Base-by-base conservation (phyloP, 2,797 vertebrate species). In the Smutsia temminckii region DNA sequence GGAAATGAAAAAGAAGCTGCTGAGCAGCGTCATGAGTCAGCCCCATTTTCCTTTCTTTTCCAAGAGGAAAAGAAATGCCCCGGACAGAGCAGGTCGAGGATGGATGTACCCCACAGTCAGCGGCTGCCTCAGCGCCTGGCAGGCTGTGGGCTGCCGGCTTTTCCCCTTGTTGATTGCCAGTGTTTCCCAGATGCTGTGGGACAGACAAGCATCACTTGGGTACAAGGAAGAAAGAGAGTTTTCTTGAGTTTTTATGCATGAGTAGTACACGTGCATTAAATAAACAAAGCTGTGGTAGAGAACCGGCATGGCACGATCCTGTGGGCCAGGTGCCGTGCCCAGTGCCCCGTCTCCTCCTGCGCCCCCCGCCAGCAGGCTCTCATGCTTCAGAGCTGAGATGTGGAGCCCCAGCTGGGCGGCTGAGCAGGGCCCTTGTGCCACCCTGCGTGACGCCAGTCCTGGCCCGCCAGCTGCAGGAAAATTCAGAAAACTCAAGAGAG, bases 91-190 rank as follows among this genome's bases (percentile, higher is more conserved):
- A 4, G 63, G 27, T 5, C 0, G 1, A 9, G 79, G 37, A 0
- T 0, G 4, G 53, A 16, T 1, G 3, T 2, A 46, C 53, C n/a
- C 61, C 16, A 3, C 13, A 23, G 1, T 2, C 0, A 11, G 16
- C 5, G 0, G 5, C 7, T 37, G 29, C 1, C 23, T 7, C 13
- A 5, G n/a, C 0, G 1, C 86, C 29, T 0, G 17, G 53, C 0
- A 1, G 71, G 18, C 23, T 6, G 4, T 17, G n/a, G 55, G 29
- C 14, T 2, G 46, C 6, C 4, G 0, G 6, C 11, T 32, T 6
- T 12, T 8, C n/a, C 34, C 51, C 34, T 23, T 1, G 1, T 2
- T 2, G 4, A 0, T 3, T 18, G 0, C 1, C 20, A 0, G 0
- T 29, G 49, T 17, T 34, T 37, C 17, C 59, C n/a, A 2, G 7